Evolutionary conservation across 2,113 vertebrate genomes (phyloP), one percentile per base, ranked within the genome.

Genomic region (Apteryx owenii): DNA sequence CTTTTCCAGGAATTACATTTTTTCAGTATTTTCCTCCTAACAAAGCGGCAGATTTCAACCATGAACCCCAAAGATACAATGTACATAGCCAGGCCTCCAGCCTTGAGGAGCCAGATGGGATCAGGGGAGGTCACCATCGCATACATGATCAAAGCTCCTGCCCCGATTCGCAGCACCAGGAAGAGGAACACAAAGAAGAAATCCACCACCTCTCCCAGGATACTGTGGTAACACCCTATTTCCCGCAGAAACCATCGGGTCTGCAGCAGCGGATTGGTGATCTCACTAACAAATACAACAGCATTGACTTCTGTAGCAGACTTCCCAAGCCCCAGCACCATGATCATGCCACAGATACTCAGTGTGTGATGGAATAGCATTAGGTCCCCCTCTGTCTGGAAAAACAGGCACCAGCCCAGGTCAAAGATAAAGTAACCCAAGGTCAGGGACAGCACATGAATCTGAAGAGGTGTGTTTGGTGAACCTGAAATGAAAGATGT

Each of bases 191-290:
- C 99, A 11, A 99, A 99, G 48, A 98, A 87, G 22, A 98, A 86
- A 75, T 99, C 99, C 96, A 99, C 99, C 13, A 77, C 26, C 21
- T 98, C 97, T 4, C 98, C 99, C 38, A 98, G 93, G 19, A 69
- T 2, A 2, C 98, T 98, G 79, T 98, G 89, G 77, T 99, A 98
- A 4, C 12, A 84, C 8, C 98, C 99, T 20, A 87, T 98, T 44
- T 98, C 98, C 89, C 99, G 92, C 54, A 99, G 98, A 96, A 99
- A 99, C 99, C 99, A 99, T 95, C 99, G 99, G 4, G 97, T 93
- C 97, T 99, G 99, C 50, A 99, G 98, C 42, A 99, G 98, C 1
- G 99, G 99, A 97, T 99, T 99, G 95, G 99, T 99, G 97, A 99
- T 97, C 92, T 99, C 99, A 0, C 98, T 99, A 83, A 99, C 98